A percentile compares a stretch with the other conserved stretches of the same genome.
Evolutionary conservation across 1,140 invertebrate genomes (phyloP).

Genomic region (Drepana arcuata): DNA sequence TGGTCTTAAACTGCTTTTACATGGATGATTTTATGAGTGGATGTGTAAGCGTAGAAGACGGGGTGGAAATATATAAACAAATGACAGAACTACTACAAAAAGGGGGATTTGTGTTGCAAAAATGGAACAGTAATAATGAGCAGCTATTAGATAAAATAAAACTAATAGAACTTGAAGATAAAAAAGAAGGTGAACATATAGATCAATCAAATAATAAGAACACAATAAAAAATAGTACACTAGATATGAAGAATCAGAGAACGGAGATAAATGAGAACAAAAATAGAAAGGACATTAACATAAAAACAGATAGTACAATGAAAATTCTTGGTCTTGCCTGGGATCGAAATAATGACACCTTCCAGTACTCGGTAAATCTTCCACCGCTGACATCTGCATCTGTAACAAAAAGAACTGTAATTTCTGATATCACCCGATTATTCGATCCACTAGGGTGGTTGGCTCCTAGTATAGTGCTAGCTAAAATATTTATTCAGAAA

Average conservation of each 20-base stretch:
- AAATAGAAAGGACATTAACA: neutral
- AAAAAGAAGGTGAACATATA: no score
- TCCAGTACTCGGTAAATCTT: conserved; percentile 3
- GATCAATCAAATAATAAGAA: no score
- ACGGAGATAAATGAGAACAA: no score
- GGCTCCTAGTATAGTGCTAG: conserved; percentile 1
- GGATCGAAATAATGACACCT: conserved; percentile 1
- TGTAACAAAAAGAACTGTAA: conserved; percentile 2
- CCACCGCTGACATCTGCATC: neutral
- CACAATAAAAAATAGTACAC: no score
- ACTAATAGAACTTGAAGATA: no score
- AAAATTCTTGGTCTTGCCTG: conserved; percentile 6
- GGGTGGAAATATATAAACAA: neutral
- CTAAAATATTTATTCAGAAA: conserved; percentile 5
- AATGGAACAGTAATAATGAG: neutral
- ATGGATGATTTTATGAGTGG: neutral
- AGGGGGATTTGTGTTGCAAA: neutral
- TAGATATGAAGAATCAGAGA: no score
- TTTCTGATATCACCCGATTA: conserved; percentile 2
- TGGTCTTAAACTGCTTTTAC: neutral
- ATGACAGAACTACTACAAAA: neutral
- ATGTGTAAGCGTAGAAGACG: neutral
- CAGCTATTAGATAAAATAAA: no score
- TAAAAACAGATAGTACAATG: conserved; percentile 4
- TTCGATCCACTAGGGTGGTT: conserved; percentile 6